A percentile compares a stretch with the other conserved stretches of the same genome.
These are phyloP conservation scores for Drosophila bifasciata DNA, from an alignment of 1,140 invertebrate species.

Conservation along the genomic window DNA sequence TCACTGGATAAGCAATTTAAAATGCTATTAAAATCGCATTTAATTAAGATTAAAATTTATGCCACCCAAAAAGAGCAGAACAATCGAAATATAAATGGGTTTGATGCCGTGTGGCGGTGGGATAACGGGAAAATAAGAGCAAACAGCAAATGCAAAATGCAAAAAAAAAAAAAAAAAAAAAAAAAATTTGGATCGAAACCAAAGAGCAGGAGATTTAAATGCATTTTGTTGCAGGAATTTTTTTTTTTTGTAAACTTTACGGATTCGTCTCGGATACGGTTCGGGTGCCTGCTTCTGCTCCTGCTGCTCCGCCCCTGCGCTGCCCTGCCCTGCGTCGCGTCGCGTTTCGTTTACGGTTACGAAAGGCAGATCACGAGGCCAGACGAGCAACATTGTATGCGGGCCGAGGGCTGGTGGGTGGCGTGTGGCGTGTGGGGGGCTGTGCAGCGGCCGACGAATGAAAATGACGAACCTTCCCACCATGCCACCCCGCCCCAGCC, in stretches of 20 bases:
- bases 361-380: constrained; percentile 61
- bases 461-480: constrained; percentile 59
- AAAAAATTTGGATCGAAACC: constrained; percentile 19
- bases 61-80: constrained; percentile 39
- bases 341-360: constrained; percentile 65
- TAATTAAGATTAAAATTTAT: constrained; percentile 78
- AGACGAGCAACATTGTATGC: constrained; percentile 77
- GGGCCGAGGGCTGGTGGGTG: constrained; percentile 17
- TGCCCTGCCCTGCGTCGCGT: constrained; percentile 4
- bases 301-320: constrained; percentile 3
- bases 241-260: constrained; percentile 72
- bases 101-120: constrained; percentile 8
- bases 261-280: constrained; percentile 49
- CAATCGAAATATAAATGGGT: constrained; percentile 25
- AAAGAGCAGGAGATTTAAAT: constrained; percentile 53
- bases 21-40: constrained; percentile 67
- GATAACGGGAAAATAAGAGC: constrained; percentile 14
- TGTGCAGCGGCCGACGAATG: constrained; percentile 69
- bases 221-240: constrained; percentile 55
- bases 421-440: constrained; percentile 49
- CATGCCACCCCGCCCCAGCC: constrained; percentile 32
- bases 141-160: constrained; percentile 32
- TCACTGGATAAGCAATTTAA: constrained; percentile 41
- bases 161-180: constrained; percentile 7
- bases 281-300: constrained; percentile 9